phyloP scores from a whole-genome alignment of 2,888 invertebrate species.

The Xestoiulus laeticollis region DNA sequence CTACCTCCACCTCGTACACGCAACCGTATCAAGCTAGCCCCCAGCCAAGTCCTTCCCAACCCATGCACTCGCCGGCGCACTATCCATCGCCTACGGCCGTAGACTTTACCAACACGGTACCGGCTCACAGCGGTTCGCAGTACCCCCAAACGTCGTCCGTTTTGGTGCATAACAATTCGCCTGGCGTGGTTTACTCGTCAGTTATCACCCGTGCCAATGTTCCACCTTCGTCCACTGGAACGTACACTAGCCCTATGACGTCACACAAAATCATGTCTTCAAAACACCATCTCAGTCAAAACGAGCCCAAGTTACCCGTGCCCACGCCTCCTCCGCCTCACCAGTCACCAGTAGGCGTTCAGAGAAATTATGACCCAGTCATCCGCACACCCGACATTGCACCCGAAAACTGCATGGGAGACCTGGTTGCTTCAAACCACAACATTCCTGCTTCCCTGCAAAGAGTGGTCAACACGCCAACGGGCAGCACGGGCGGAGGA shows the following conservation, averaged over 20 bases:
- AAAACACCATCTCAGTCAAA: slow-evolving; percentile 31
- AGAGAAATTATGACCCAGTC: slow-evolving; percentile 42
- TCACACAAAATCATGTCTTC: slow-evolving; percentile 48
- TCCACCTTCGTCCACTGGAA: slow-evolving; percentile 49
- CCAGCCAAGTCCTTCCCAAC: slow-evolving; percentile 52
- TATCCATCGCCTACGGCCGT: slow-evolving; percentile 49
- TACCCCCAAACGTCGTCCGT: slow-evolving; percentile 45
- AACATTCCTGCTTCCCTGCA: slow-evolving; percentile 39
- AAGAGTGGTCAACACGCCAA: slow-evolving; percentile 46
- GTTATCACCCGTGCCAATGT: slow-evolving; percentile 54
- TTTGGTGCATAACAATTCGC: slow-evolving; percentile 46
- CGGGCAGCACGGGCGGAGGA: neutral
- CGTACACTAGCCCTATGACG: slow-evolving; percentile 45
- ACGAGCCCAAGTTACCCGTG: slow-evolving; percentile 36
- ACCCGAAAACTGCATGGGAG: slow-evolving; percentile 44
- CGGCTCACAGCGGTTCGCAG: neutral
- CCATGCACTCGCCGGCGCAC: slow-evolving; percentile 49
- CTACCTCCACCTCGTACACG: slow-evolving; percentile 53
- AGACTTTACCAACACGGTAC: slow-evolving; percentile 49
- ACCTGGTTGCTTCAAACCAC: slow-evolving; percentile 49
- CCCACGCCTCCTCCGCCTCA: slow-evolving; percentile 49
- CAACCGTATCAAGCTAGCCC: slow-evolving; percentile 55
- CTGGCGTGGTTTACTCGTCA: slow-evolving; percentile 55
- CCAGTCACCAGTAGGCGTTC: neutral
- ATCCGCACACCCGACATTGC: slow-evolving; percentile 44